Conservation (phyloP, 2,888 invertebrate genomes). For the Eudemis profundana region DNA sequence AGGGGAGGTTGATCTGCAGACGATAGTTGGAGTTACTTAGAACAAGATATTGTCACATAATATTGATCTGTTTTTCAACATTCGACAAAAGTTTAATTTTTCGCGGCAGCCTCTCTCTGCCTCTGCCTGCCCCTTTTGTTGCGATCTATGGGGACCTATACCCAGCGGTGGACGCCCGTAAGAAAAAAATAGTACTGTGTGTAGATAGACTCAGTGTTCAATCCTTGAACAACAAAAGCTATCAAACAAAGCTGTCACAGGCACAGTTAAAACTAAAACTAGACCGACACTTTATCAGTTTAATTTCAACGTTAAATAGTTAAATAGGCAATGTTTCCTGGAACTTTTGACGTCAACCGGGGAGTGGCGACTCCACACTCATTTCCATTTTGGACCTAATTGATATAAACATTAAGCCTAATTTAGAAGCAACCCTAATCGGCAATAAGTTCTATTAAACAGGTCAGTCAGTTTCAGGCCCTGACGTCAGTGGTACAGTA, state of each 20-base stretch:
- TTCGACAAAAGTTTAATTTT: too few species aligned
- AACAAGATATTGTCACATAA: neutral
- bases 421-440: neutral
- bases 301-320: neutral
- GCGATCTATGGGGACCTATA: too few species aligned
- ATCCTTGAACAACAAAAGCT: too few species aligned
- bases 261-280: neutral
- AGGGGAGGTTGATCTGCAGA: slow-evolving; percentile 91
- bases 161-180: too few species aligned
- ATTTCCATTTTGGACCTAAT: neutral
- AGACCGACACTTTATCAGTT: neutral
- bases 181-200: too few species aligned
- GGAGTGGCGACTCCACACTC: neutral
- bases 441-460: neutral
- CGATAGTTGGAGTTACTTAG: neutral
- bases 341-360: neutral
- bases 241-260: too few species aligned
- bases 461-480: neutral
- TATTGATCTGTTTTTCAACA: too few species aligned
- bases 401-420: neutral
- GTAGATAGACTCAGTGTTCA: too few species aligned
- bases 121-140: too few species aligned
- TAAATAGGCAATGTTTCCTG: neutral
- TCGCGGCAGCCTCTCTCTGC: too few species aligned
- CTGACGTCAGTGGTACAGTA: neutral